Evolutionary conservation across 2,888 invertebrate species (phyloP).

Genomic region (Lasioglossum marginatum): DNA sequence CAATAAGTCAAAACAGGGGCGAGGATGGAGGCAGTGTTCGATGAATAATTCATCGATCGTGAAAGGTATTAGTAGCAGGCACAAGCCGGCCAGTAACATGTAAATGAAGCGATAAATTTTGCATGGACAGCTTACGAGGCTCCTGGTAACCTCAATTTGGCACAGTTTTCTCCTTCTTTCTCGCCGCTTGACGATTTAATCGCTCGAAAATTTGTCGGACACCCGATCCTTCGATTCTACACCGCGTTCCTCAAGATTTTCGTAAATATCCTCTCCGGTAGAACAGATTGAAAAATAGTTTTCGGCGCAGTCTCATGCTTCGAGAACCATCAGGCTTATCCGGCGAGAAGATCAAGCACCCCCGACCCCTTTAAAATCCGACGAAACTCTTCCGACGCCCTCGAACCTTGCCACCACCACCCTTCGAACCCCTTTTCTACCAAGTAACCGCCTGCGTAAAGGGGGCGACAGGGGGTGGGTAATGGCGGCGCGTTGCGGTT

Average conservation of each 20-base stretch:
- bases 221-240: not conserved
- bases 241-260: not conserved
- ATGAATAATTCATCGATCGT: slow-evolving; percentile 76
- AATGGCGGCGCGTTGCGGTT: slow-evolving; percentile 80
- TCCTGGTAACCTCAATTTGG: slow-evolving; percentile 71
- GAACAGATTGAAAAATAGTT: not conserved
- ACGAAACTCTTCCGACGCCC: slow-evolving; percentile 64
- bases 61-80: slow-evolving; percentile 73
- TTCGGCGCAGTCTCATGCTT: slow-evolving; percentile 65
- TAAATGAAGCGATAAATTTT: slow-evolving; percentile 77
- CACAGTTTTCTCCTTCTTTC: slow-evolving; percentile 62
- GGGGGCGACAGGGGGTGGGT: slow-evolving; percentile 53
- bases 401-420: slow-evolving; percentile 40
- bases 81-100: slow-evolving; percentile 73
- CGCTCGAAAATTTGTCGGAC: slow-evolving; percentile 21
- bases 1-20: slow-evolving; percentile 74
- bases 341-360: slow-evolving; percentile 70
- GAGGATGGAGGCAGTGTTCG: slow-evolving; percentile 63
- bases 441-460: slow-evolving; percentile 66
- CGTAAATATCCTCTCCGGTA: not conserved
- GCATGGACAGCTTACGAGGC: slow-evolving; percentile 71
- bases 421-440: slow-evolving; percentile 66
- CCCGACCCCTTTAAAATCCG: slow-evolving; percentile 67
- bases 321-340: slow-evolving; percentile 74
- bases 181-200: slow-evolving; percentile 52